Conservation (phyloP, 2,113 vertebrate species). For the Coryphaenoides rupestris region DNA sequence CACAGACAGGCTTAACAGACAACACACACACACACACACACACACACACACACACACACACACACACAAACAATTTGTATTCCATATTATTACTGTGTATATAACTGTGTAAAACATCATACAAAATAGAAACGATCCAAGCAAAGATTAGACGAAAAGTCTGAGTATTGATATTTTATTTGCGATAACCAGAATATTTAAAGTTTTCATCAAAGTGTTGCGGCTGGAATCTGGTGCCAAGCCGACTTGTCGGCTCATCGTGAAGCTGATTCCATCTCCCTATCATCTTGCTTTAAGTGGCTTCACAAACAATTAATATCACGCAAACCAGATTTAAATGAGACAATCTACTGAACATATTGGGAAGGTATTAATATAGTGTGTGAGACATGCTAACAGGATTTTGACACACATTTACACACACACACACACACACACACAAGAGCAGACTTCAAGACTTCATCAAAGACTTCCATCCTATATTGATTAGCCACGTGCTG, state of each 20-base stretch:
- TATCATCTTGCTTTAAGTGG: conserved; percentile 42
- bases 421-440: conserved; percentile 38
- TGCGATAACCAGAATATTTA: too few species aligned
- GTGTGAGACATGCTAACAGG: conserved; percentile 46
- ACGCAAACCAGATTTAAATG: conserved; percentile 50
- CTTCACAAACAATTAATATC: conserved; percentile 38
- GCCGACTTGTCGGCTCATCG: too few species aligned
- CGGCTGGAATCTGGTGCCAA: too few species aligned
- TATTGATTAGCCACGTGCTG: conserved; percentile 74
- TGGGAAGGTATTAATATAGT: conserved; percentile 8
- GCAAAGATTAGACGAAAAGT: too few species aligned
- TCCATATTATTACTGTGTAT: background rate
- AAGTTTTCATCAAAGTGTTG: too few species aligned
- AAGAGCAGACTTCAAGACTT: conserved; percentile 64
- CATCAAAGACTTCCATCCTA: conserved; percentile 59
- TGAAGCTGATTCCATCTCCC: conserved; percentile 19
- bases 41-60: background rate
- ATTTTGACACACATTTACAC: conserved; percentile 46
- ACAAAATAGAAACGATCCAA: too few species aligned
- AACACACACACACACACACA: background rate
- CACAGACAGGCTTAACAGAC: too few species aligned
- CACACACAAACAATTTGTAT: background rate
- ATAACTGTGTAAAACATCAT: too few species aligned
- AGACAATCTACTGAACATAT: conserved; percentile 39
- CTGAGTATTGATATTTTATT: too few species aligned